Evolutionary conservation across 2,888 invertebrate genomes (phyloP).

Genomic region (Calameuta filiformis): DNA sequence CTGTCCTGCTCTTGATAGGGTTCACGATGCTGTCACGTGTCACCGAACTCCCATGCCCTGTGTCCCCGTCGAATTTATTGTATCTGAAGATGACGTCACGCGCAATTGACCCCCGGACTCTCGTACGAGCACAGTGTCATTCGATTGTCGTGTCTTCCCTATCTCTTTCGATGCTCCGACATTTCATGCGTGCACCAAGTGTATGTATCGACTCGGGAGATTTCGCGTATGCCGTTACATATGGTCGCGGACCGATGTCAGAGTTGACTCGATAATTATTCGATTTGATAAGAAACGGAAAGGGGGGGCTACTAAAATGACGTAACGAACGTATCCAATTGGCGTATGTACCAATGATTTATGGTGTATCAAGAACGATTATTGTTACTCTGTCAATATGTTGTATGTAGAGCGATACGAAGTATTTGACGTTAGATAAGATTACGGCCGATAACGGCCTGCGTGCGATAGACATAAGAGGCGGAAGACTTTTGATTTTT

Average conservation of each 20-base stretch:
- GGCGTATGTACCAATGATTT: not conserved
- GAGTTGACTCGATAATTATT: too few species aligned
- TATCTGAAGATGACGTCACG: constrained; percentile 25
- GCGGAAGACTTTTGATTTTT: not conserved
- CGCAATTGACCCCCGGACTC: constrained; percentile 42
- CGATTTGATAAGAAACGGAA: too few species aligned
- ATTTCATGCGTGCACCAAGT: not conserved
- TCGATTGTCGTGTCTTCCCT: not conserved
- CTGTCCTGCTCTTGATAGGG: not conserved
- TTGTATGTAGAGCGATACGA: not conserved
- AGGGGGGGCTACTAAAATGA: too few species aligned
- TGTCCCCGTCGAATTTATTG: not conserved
- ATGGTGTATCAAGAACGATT: not conserved
- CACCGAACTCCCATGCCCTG: not conserved
- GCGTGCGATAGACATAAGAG: constrained; percentile 7
- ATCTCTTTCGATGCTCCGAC: not conserved
- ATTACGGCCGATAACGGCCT: not conserved
- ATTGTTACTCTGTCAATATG: not conserved
- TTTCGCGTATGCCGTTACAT: not conserved
- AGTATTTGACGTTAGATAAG: not conserved
- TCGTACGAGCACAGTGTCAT: not conserved
- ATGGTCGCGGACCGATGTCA: too few species aligned
- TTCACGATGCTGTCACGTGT: constrained; percentile 42
- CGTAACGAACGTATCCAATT: too few species aligned
- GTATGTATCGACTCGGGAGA: not conserved